phyloP scores from a whole-genome alignment of 92 coral and sea anemone genomes.

The Phenganax subtilis region DNA sequence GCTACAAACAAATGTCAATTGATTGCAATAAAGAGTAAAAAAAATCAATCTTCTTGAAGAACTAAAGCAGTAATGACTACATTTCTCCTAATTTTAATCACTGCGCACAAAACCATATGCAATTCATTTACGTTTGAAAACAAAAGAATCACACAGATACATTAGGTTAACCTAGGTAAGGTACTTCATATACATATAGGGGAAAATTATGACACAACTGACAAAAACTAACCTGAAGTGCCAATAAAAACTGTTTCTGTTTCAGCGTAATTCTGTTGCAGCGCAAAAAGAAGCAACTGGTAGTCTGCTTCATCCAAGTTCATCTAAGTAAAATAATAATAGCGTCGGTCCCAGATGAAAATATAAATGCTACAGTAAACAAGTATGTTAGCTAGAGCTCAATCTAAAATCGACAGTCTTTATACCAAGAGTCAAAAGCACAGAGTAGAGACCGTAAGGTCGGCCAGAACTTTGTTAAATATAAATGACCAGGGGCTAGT shows the following conservation, averaged over 20 bases:
- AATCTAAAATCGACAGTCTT: too few species aligned
- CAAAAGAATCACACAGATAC: too few species aligned
- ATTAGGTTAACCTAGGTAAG: too few species aligned
- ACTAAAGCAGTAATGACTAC: background rate
- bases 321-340: conserved; percentile 45
- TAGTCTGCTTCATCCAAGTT: conserved; percentile 83
- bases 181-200: too few species aligned
- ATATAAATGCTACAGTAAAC: too few species aligned
- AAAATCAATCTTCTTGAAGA: too few species aligned
- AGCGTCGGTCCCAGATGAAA: background rate
- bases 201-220: background rate
- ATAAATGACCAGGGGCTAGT: background rate
- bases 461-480: background rate
- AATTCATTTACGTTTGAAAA: too few species aligned
- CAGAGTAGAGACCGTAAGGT: too few species aligned
- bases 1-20: background rate
- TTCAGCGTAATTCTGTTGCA: conserved; percentile 78
- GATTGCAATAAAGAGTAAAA: too few species aligned
- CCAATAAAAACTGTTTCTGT: conserved; percentile 23
- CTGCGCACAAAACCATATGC: too few species aligned
- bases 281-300: conserved; percentile 61
- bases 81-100: background rate
- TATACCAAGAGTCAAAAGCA: too few species aligned
- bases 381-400: too few species aligned
- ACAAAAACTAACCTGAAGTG: conserved; percentile 6